Evolutionary conservation across 2,113 vertebrate species (phyloP).

Genomic region (Carassius carassius): DNA sequence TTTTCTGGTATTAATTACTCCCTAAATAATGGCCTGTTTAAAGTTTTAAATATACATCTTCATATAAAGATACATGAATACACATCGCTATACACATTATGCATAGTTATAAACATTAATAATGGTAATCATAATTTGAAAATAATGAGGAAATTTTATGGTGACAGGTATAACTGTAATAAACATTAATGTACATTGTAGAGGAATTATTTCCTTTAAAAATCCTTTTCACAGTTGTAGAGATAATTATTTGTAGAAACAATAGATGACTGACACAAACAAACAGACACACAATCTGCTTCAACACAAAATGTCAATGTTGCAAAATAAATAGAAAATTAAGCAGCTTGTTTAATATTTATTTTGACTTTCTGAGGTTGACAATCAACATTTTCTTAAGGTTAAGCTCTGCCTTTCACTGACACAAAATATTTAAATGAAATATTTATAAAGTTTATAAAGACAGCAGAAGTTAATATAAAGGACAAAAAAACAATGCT

Average conservation of each 20-base stretch:
- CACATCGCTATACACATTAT: neutral
- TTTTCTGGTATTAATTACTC: neutral
- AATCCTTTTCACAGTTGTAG: neutral
- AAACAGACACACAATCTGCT: constrained; percentile 1
- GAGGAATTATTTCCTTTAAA: neutral
- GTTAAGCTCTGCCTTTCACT: neutral
- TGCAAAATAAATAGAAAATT: neutral
- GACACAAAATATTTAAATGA: neutral
- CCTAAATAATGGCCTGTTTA: neutral
- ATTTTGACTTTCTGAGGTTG: neutral
- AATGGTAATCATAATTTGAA: neutral
- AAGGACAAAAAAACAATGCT: neutral
- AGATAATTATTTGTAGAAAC: constrained; percentile 33
- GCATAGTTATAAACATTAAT: neutral
- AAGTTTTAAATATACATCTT: neutral
- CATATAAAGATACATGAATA: no score
- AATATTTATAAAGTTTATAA: no score
- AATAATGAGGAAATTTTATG: neutral
- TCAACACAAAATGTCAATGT: constrained; percentile 13
- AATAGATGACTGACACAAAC: constrained; percentile 33
- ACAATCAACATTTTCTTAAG: neutral
- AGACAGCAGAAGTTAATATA: neutral
- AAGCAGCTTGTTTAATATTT: neutral
- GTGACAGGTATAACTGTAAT: neutral
- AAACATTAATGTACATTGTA: neutral